Percentiles rank a stretch among this genome's conserved stretches.
These are phyloP conservation scores for Episyrphus balteatus DNA, from an alignment of 1,140 invertebrate genomes.

Conservation along the genomic window DNA sequence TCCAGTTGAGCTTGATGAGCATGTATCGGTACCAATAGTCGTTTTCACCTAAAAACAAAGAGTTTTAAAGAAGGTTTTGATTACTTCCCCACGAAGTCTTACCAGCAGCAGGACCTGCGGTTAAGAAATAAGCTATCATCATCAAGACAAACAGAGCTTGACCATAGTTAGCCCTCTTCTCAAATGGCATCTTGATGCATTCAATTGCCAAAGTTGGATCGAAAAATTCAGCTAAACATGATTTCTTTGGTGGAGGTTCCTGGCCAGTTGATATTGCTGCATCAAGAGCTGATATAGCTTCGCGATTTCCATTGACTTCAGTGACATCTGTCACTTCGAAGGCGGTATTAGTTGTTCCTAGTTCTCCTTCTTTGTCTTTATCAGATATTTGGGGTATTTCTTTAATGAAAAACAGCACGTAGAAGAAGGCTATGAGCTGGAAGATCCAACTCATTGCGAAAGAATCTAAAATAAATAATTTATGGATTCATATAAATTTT, in stretches of 20 bases:
- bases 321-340: no score
- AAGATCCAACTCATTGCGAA: slow-evolving; percentile 23
- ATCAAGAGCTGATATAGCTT: background rate
- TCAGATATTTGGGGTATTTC: slow-evolving; percentile 10
- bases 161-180: slow-evolving; percentile 26
- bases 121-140: slow-evolving; percentile 26
- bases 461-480: slow-evolving; percentile 14
- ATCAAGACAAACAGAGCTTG: slow-evolving; percentile 23
- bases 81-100: no score
- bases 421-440: slow-evolving; percentile 29
- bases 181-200: slow-evolving; percentile 23
- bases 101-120: slow-evolving; percentile 22
- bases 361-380: background rate
- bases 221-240: slow-evolving; percentile 24
- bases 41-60: slow-evolving; percentile 15
- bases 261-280: background rate
- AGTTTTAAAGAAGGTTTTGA: background rate
- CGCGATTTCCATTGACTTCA: background rate
- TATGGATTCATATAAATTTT: background rate
- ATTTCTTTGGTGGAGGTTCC: slow-evolving; percentile 5
- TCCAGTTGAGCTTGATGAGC: slow-evolving; percentile 30
- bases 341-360: background rate
- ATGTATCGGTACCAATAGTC: slow-evolving; percentile 32
- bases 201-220: slow-evolving; percentile 30
- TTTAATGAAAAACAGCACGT: slow-evolving; percentile 28